A percentile compares a stretch with the other conserved stretches of the same genome.
phyloP scores from a whole-genome alignment of 2,113 vertebrate species.

The Pelmatolapia mariae region DNA sequence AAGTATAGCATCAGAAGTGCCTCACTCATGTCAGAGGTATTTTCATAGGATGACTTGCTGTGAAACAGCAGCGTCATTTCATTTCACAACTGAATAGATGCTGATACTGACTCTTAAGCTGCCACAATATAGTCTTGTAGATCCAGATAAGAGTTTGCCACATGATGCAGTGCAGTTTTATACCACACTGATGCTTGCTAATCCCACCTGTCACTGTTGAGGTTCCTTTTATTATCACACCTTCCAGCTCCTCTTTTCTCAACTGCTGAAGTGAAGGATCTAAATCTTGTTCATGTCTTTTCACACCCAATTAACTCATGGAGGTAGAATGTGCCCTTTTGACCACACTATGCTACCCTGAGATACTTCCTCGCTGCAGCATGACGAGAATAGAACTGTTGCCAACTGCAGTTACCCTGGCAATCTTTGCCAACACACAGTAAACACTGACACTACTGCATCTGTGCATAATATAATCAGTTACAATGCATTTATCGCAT shows the following conservation, averaged over 20 bases:
- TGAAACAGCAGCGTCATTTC: conserved; percentile 15
- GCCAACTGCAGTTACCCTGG: conserved; percentile 50
- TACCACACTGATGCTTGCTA: conserved; percentile 10
- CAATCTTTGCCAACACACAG: conserved; percentile 28
- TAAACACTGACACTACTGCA: neutral
- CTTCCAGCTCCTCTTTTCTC: conserved; percentile 29
- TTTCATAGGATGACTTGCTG: neutral
- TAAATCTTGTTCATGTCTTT: conserved; percentile 61
- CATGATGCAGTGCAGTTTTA: conserved; percentile 31
- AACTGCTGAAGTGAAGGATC: conserved; percentile 21
- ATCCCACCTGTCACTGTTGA: conserved; percentile 43
- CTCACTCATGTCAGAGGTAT: neutral
- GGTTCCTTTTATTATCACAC: conserved; percentile 44
- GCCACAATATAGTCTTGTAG: conserved; percentile 2
- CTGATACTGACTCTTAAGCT: conserved; percentile 34
- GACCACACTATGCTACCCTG: conserved; percentile 25
- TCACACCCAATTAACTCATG: conserved; percentile 68
- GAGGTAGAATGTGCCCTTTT: conserved; percentile 44
- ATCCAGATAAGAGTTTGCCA: conserved; percentile 31
- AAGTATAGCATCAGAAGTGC: neutral
- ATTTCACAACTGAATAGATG: conserved; percentile 41
- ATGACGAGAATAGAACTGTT: conserved; percentile 53
- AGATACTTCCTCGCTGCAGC: conserved; percentile 43
- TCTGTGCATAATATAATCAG: neutral
- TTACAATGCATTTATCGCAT: neutral